Conservation (phyloP, 2,113 vertebrate species). For the Zingel zingel region DNA sequence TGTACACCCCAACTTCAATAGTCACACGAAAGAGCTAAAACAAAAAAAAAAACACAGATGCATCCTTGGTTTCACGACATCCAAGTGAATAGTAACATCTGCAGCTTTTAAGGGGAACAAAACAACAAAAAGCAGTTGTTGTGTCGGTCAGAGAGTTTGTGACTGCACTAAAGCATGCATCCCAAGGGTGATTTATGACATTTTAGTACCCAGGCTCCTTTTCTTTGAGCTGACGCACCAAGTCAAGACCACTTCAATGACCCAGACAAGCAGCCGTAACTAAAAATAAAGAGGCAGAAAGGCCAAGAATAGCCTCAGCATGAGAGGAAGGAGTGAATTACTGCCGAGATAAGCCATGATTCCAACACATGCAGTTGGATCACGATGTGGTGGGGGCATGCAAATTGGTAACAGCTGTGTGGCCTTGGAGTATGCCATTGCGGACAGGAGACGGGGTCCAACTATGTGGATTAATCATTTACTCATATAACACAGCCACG, state of each 20-base stretch:
- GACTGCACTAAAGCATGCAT: conserved; percentile 40
- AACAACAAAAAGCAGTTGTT: conserved; percentile 44
- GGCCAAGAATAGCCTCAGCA: conserved; percentile 83
- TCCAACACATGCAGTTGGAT: conserved; percentile 82
- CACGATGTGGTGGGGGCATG: conserved; percentile 74
- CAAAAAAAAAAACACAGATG: conserved; percentile 28
- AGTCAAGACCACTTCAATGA: conserved; percentile 78
- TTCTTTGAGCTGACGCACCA: conserved; percentile 65
- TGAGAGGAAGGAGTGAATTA: conserved; percentile 82
- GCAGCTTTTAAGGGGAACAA: conserved; percentile 46
- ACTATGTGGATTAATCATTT: conserved; percentile 85
- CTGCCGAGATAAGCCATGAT: conserved; percentile 82
- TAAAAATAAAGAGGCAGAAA: conserved; percentile 82
- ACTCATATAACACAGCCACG: conserved; percentile 83
- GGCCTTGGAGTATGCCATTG: conserved; percentile 81
- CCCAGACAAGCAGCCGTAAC: conserved; percentile 77
- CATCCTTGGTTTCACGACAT: conserved; percentile 50
- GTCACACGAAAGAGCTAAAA: conserved; percentile 33
- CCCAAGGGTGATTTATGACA: conserved; percentile 60
- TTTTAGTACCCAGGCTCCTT: conserved; percentile 46
- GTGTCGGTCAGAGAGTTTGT: conserved; percentile 36
- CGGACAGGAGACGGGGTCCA: conserved; percentile 80
- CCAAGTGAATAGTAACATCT: conserved; percentile 67
- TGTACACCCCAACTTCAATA: conserved; percentile 21
- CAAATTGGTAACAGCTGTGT: conserved; percentile 87